A percentile compares a stretch with the other conserved stretches of the same genome.
Conservation (phyloP, 2,888 invertebrate species). For the Parapristionchus giblindavisi region DNA sequence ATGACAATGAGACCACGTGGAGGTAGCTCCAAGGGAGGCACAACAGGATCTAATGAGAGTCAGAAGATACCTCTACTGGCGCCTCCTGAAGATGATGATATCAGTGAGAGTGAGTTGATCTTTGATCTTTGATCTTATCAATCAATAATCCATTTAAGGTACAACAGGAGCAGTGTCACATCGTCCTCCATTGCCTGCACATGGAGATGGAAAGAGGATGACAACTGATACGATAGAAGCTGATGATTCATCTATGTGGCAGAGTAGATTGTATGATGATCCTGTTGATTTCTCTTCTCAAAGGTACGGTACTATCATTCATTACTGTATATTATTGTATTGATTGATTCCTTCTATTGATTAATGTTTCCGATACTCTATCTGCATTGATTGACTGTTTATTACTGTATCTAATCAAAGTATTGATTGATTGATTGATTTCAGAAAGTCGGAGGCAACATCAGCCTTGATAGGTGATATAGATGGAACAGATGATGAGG, state of each 20-base stretch:
- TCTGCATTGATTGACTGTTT: neutral
- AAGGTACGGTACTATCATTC: neutral
- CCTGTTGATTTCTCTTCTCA: constrained; percentile 19
- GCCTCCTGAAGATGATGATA: constrained; percentile 32
- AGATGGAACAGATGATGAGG: constrained; percentile 40
- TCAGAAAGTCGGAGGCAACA: constrained; percentile 34
- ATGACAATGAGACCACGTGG: constrained; percentile 33
- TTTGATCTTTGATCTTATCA: neutral
- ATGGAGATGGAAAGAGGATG: constrained; percentile 3
- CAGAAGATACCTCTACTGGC: constrained; percentile 37
- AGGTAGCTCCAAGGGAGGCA: no score
- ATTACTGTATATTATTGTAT: neutral
- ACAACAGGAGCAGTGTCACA: neutral
- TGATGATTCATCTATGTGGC: constrained; percentile 10
- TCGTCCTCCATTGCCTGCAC: constrained; percentile 28
- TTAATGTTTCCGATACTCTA: neutral
- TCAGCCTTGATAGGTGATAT: constrained; percentile 34
- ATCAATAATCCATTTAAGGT: neutral
- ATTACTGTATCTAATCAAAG: neutral
- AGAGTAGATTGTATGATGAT: constrained; percentile 31
- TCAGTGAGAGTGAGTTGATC: constrained; percentile 23
- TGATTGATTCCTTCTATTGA: no score
- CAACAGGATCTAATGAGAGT: constrained; percentile 11
- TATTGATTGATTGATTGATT: constrained; percentile 7
- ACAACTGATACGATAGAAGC: neutral